Evolutionary conservation across 1,140 invertebrate genomes (phyloP), one percentile per base, ranked within the genome.

Genomic region (Araneus ventricosus): DNA sequence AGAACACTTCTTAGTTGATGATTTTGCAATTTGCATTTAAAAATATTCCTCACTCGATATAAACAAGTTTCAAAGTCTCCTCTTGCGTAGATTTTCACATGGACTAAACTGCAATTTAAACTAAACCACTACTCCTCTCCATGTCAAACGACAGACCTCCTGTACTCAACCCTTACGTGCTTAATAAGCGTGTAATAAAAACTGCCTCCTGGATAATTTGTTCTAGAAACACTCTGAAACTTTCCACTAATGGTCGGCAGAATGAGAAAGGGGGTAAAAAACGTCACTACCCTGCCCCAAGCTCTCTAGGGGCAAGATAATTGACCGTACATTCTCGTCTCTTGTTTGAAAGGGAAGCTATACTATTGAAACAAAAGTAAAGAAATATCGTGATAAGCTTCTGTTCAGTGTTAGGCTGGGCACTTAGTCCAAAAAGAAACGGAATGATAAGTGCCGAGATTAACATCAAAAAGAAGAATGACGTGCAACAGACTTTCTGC

Each of bases 121-220:
- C 70, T 57, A 57, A 84, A 52, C 82, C 82, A 84, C 37, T 84
- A 52, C 17, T 41, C 82, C 37, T 84, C 82, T 34, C 22, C 5
- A 2, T 14, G 2, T 61, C 85, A 87, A 34, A 5, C 59, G 37
- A 37, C 37, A n/a, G 37, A 67, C 45, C 70, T 63, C 8, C 41
- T 63, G 79, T 67, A 45, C 41, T 84, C 79, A 61, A 84, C 75
- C 41, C 59, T 91, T 91, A 84, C 89, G 75, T 91, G 89, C 89
- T 67, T 91, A 91, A 91, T 91, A 91, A 91, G 89, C 89, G 80
- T 84, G 80, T 91, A 84, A 91, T 91, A 91, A 91, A 91, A 91
- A 91, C 89, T 91, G 75, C 59, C 79, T 91, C 79, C 59, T 59
- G 88, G 89, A 91, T 91, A 91, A 91, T 91, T 91, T 84, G 89